Evolutionary conservation across 2,113 vertebrate genomes (phyloP).

Genomic region (Sylvia atricapilla): DNA sequence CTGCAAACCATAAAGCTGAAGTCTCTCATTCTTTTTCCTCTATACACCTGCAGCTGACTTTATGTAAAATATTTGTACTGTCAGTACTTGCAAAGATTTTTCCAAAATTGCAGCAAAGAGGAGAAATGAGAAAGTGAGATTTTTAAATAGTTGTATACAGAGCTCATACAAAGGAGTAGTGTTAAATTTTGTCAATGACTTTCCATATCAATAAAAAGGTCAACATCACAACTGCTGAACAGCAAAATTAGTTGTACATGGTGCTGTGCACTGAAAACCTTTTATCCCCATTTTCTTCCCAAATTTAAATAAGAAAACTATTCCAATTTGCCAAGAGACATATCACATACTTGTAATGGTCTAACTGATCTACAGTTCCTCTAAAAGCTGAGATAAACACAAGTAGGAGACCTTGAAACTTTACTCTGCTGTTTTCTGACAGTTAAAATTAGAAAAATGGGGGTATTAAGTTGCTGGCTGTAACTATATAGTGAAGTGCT

Average conservation of each 20-base stretch:
- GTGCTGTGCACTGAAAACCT: not conserved
- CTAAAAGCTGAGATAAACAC: not conserved
- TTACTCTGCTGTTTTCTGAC: not conserved
- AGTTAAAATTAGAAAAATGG: conserved; percentile 46
- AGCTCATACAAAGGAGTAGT: not conserved
- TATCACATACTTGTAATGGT: not conserved
- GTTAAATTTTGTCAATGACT: not conserved
- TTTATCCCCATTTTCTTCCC: not conserved
- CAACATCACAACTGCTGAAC: not conserved
- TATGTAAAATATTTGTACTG: not conserved
- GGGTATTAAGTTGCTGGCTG: conserved; percentile 1
- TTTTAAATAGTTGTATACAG: not conserved
- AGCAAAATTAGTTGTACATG: not conserved
- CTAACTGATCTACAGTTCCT: not conserved
- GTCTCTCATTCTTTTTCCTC: not conserved
- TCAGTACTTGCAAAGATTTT: not conserved
- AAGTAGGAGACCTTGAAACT: not conserved
- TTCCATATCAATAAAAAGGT: not conserved
- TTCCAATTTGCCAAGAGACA: not conserved
- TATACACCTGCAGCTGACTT: not conserved
- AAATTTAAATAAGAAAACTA: not conserved
- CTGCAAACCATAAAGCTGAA: not conserved
- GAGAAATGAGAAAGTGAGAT: not conserved
- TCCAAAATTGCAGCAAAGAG: not conserved
- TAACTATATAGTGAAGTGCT: not conserved